Percentiles rank a stretch among this genome's conserved stretches.
Evolutionary conservation across 2,113 vertebrate genomes (phyloP).

Genomic region (Rhea americana): DNA sequence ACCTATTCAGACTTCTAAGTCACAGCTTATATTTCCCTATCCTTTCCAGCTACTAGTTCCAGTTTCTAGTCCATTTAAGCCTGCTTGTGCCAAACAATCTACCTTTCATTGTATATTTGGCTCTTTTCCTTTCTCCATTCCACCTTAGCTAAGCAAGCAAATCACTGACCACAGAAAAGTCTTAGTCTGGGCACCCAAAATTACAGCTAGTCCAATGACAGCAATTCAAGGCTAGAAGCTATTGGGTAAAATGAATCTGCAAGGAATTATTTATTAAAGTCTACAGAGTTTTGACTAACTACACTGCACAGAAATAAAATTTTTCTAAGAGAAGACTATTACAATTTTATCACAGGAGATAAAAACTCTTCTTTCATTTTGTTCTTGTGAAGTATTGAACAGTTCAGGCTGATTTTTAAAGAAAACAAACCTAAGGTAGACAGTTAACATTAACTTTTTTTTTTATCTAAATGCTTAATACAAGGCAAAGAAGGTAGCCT

Average conservation of each 20-base stretch:
- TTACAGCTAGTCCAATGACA: background rate
- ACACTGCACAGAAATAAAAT: background rate
- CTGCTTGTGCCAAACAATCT: background rate
- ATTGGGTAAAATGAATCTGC: background rate
- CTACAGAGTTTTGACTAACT: background rate
- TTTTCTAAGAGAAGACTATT: background rate
- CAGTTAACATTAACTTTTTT: background rate
- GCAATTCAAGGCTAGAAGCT: background rate
- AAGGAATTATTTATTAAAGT: background rate
- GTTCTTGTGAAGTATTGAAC: background rate
- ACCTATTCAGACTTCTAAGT: background rate
- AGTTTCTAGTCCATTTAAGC: background rate
- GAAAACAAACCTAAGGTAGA: background rate
- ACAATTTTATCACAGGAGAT: background rate
- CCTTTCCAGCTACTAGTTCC: background rate
- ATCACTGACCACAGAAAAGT: background rate
- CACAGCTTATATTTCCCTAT: background rate
- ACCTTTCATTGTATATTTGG: background rate
- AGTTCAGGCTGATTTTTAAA: background rate
- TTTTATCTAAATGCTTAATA: background rate
- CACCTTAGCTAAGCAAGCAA: background rate
- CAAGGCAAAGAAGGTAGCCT: background rate
- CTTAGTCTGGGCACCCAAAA: background rate
- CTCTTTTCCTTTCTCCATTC: background rate
- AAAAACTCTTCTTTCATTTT: slow-evolving; percentile 13